Percentiles rank a stretch among this genome's conserved stretches.
Conservation (phyloP, 2,797 vertebrate species). For the Apogon hyalosoma region DNA sequence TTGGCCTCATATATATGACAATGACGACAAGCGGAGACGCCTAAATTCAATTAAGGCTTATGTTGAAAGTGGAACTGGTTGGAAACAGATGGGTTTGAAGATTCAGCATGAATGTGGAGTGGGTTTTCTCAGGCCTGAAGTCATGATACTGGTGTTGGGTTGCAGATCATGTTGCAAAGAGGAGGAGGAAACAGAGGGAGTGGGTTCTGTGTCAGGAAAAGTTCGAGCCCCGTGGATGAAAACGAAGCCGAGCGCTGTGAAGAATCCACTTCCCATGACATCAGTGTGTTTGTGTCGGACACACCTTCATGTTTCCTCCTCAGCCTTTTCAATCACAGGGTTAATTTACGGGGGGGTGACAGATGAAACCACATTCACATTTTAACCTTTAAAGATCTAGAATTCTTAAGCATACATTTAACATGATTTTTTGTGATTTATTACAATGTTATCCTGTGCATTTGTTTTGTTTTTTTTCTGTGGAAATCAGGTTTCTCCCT, state of each 20-base stretch:
- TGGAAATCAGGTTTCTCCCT: no score
- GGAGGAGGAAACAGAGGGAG: neutral
- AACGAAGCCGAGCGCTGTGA: constrained; percentile 70
- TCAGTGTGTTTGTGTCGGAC: constrained; percentile 77
- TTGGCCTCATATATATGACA: no score
- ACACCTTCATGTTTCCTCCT: constrained; percentile 79
- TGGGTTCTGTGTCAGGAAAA: constrained; percentile 18
- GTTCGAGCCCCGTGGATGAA: constrained; percentile 41
- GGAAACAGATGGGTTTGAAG: constrained; percentile 36
- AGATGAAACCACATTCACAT: neutral
- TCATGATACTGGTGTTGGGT: neutral
- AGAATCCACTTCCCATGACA: constrained; percentile 79
- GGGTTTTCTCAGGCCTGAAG: neutral
- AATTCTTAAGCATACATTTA: no score
- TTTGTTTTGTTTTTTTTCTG: no score
- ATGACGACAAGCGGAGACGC: neutral
- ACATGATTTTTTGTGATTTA: no score
- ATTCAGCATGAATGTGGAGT: neutral
- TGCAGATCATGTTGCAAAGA: neutral
- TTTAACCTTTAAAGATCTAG: neutral
- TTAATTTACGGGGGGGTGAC: constrained; percentile 31
- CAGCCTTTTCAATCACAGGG: constrained; percentile 40
- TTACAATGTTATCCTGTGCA: no score
- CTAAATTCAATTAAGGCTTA: neutral
- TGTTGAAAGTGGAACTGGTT: neutral